Percentiles rank a stretch among this genome's conserved stretches.
Conservation (phyloP, 2,888 invertebrate genomes). For the Macrosiphum euphorbiae region DNA sequence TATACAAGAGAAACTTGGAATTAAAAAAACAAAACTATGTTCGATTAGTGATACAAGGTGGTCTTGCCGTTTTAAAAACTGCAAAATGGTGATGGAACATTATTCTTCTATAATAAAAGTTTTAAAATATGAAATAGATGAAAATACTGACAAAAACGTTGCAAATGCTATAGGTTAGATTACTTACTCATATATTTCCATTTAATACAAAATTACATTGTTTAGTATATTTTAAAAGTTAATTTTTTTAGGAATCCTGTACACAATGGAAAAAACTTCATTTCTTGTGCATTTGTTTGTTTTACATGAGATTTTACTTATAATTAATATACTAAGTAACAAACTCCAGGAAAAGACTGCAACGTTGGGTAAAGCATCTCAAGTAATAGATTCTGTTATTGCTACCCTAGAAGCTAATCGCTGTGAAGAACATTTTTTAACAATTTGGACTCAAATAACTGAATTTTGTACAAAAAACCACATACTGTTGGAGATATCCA, state of each 20-base stretch:
- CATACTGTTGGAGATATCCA: too few relatives aligned
- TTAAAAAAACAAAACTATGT: not conserved
- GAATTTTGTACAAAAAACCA: not conserved
- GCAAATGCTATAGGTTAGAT: not conserved
- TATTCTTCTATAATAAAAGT: not conserved
- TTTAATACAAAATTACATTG: not conserved
- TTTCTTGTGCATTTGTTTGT: not conserved
- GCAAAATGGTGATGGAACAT: slow-evolving; percentile 2
- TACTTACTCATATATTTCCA: not conserved
- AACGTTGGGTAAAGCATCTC: not conserved
- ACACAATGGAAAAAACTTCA: not conserved
- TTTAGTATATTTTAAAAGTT: not conserved
- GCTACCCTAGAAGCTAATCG: not conserved
- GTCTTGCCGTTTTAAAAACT: not conserved
- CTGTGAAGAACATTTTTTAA: not conserved
- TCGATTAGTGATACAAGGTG: not conserved
- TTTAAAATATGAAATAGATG: not conserved
- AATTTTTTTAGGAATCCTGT: not conserved
- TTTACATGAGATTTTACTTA: not conserved
- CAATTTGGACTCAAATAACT: not conserved
- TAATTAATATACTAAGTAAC: slow-evolving; percentile 7
- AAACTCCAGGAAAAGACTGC: not conserved
- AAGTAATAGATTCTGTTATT: slow-evolving; percentile 17
- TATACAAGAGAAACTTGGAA: slow-evolving; percentile 1
- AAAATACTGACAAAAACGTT: not conserved